Percentiles rank a stretch among this genome's conserved stretches.
These are phyloP conservation scores for Caenorhabditis virilis DNA, from an alignment of 2,888 invertebrate genomes.

Conservation along the genomic window DNA sequence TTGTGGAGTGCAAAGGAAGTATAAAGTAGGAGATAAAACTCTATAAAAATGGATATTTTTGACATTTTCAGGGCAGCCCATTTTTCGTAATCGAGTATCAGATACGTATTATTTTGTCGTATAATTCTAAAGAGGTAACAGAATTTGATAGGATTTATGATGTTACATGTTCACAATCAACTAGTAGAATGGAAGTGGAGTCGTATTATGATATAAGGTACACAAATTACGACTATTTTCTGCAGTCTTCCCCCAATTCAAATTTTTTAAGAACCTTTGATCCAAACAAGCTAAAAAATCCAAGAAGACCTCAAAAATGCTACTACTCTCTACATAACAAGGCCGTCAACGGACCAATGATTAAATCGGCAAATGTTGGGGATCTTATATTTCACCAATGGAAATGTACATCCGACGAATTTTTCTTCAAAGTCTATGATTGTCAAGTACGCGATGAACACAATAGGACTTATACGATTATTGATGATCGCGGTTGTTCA, in stretches of 20 bases:
- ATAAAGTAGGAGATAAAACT: conserved; percentile 23
- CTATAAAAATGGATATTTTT: background rate
- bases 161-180: conserved; percentile 35
- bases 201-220: conserved; percentile 35
- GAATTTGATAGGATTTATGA: conserved; percentile 48
- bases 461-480: conserved; percentile 39
- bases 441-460: conserved; percentile 45
- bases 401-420: conserved; percentile 33
- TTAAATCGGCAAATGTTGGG: conserved; percentile 38
- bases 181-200: conserved; percentile 22
- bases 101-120: conserved; percentile 37
- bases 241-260: too few relatives aligned
- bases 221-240: too few relatives aligned
- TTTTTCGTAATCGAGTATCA: conserved; percentile 24
- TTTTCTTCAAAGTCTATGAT: conserved; percentile 42
- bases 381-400: conserved; percentile 45
- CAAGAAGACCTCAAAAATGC: conserved; percentile 36
- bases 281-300: conserved; percentile 7
- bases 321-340: conserved; percentile 40
- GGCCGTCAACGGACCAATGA: conserved; percentile 28
- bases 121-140: conserved; percentile 23
- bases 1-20: conserved; percentile 22
- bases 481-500: conserved; percentile 46
- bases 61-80: conserved; percentile 17
- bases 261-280: conserved; percentile 13